Percentiles rank a stretch among this genome's conserved stretches.
Conservation (phyloP, 2,113 vertebrate genomes). For the Pleuronectes platessa region DNA sequence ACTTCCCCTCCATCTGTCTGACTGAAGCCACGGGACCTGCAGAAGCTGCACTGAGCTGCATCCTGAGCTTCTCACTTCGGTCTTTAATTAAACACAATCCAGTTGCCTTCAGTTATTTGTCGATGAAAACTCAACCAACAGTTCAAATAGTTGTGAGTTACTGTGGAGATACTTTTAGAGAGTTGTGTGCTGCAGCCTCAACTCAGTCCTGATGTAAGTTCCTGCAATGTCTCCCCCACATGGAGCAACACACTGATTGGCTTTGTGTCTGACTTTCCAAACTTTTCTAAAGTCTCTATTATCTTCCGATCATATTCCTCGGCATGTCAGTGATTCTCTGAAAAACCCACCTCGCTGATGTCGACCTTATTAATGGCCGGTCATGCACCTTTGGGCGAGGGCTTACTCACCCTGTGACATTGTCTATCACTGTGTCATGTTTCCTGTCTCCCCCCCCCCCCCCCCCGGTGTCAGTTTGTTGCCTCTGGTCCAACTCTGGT, state of each 20-base stretch:
- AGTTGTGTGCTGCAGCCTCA: neutral
- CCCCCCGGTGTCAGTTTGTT: conserved; percentile 34
- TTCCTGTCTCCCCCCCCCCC: conserved; percentile 45
- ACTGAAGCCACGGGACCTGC: neutral
- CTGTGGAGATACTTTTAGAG: neutral
- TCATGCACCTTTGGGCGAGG: conserved; percentile 62
- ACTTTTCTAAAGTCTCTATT: conserved; percentile 25
- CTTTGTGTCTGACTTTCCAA: neutral
- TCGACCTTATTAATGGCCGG: conserved; percentile 45
- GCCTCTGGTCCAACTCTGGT: conserved; percentile 54
- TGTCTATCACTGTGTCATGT: conserved; percentile 57
- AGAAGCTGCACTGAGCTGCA: neutral
- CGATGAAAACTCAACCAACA: neutral
- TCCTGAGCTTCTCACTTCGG: no score
- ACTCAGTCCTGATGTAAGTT: conserved; percentile 20
- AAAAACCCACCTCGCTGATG: neutral
- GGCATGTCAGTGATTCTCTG: conserved; percentile 16
- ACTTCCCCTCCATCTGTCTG: neutral
- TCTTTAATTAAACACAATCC: neutral
- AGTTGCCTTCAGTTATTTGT: neutral
- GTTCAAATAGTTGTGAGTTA: neutral
- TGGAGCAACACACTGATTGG: neutral
- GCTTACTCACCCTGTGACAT: conserved; percentile 39
- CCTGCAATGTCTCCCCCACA: conserved; percentile 17
- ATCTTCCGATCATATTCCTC: conserved; percentile 39